These are phyloP conservation scores for Lacerta viridis DNA, from an alignment of 2,797 vertebrate genomes.

Conservation along the genomic window DNA sequence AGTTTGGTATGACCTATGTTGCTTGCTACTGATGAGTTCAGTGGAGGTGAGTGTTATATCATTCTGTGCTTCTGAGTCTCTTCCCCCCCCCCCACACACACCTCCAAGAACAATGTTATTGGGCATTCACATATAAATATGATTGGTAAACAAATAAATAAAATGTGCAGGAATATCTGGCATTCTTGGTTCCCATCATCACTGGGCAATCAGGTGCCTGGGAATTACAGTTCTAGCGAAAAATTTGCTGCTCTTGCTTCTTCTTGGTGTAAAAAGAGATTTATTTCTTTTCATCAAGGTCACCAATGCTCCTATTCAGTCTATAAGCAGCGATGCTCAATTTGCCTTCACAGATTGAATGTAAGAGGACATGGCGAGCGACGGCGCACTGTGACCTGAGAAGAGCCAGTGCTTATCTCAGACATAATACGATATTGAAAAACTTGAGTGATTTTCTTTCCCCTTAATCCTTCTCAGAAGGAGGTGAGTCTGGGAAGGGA, in stretches of 20 bases:
- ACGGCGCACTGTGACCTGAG: constrained; percentile 20
- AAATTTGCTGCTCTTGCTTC: not conserved
- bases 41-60: not conserved
- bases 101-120: not conserved
- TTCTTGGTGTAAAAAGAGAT: not conserved
- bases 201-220: not conserved
- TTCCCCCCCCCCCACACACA: not conserved
- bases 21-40: not conserved
- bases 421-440: constrained; percentile 42
- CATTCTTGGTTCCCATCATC: not conserved
- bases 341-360: constrained; percentile 33
- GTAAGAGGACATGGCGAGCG: constrained; percentile 17
- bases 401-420: constrained; percentile 29
- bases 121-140: not conserved
- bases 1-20: not conserved
- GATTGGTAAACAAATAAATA: not conserved
- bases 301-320: constrained; percentile 23
- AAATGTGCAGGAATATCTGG: not conserved
- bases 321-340: constrained; percentile 25
- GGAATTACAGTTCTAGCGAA: not conserved
- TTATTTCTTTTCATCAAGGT: constrained; percentile 15
- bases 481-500: not conserved
- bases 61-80: no score
- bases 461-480: constrained; percentile 27
- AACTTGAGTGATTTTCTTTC: constrained; percentile 31